These are phyloP conservation scores for Listronotus oregonensis DNA, from an alignment of 1,140 invertebrate genomes.

Conservation along the genomic window DNA sequence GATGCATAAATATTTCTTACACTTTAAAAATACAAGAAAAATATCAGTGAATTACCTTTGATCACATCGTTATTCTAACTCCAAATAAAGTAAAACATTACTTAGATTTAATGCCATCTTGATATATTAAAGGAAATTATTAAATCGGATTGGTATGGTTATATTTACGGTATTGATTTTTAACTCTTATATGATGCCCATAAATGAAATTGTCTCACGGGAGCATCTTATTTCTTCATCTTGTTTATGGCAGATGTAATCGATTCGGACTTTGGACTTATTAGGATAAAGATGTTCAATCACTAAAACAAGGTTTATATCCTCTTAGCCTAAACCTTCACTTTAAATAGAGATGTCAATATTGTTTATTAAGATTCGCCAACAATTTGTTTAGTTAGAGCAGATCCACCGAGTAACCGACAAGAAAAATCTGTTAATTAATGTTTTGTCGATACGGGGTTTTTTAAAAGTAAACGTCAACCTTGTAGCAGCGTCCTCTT, in stretches of 20 bases:
- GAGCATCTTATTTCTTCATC: slow-evolving; percentile 30
- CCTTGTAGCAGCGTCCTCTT: no score
- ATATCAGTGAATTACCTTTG: not conserved
- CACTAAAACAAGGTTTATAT: no score
- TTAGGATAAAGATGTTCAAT: not conserved
- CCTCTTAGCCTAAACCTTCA: no score
- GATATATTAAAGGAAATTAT: slow-evolving; percentile 42
- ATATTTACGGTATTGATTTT: slow-evolving; percentile 22
- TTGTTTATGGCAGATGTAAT: slow-evolving; percentile 16
- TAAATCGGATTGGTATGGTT: slow-evolving; percentile 24
- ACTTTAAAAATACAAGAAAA: no score
- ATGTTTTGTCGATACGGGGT: no score
- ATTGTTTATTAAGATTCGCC: no score
- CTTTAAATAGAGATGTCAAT: no score
- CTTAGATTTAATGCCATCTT: slow-evolving; percentile 36
- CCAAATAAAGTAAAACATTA: slow-evolving; percentile 40
- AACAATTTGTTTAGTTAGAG: no score
- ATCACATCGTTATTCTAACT: not conserved
- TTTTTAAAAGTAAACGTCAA: no score
- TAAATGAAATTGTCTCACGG: slow-evolving; percentile 32
- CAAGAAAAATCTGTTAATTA: no score
- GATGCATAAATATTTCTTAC: no score
- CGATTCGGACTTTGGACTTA: slow-evolving; percentile 14
- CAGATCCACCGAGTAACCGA: no score
- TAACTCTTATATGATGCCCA: slow-evolving; percentile 17